Evolutionary conservation across 2,888 invertebrate species (phyloP), one percentile per base, ranked within the genome.

Genomic region (Fragum whitleyi): DNA sequence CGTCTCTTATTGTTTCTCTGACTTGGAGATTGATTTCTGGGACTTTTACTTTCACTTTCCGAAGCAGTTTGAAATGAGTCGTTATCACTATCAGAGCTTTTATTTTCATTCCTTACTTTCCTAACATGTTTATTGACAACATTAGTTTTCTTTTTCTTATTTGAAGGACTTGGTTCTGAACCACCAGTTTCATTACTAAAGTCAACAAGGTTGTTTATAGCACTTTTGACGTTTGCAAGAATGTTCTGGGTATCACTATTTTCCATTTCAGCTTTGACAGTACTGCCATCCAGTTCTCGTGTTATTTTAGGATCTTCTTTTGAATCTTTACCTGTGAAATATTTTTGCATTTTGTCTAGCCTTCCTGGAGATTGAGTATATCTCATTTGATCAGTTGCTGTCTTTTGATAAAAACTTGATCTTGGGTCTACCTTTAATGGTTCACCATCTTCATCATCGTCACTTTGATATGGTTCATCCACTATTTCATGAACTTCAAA

Each of bases 281-380:
- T 65, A 29, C 53, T 73, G 11, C 85, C 85, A 70, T 78, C 71
- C 26, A 85, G 61, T 42, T 51, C 74, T 62, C 76, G 59, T 9
- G 55, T 72, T n/a, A 85, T 77, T n/a, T 65, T 53, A 39, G 81
- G 85, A 59, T 85, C 85, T 29, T 53, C 79, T 21, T 39, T 59
- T 6, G 69, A 72, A 36, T 72, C 68, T 36, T 75, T 42, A 7
- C 85, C 85, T 42, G 70, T 82, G 47, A 85, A 85, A 29, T 73
- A 85, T 73, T 79, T 77, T 9, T 85, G 80, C 74, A 85, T 82
- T 67, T 53, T 23, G 59, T 85, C 82, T 28, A 85, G 47, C 47
- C 77, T 74, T 36, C 77, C 75, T 19, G 79, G 77, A 42, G 79
- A 73, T 55, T 74, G 73, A 23, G 67, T 68, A 53, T 47, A 26